Percentiles rank a stretch among this genome's conserved stretches.
phyloP scores from a whole-genome alignment of 1,140 invertebrate genomes.

The Meloidogyne exigua region DNA sequence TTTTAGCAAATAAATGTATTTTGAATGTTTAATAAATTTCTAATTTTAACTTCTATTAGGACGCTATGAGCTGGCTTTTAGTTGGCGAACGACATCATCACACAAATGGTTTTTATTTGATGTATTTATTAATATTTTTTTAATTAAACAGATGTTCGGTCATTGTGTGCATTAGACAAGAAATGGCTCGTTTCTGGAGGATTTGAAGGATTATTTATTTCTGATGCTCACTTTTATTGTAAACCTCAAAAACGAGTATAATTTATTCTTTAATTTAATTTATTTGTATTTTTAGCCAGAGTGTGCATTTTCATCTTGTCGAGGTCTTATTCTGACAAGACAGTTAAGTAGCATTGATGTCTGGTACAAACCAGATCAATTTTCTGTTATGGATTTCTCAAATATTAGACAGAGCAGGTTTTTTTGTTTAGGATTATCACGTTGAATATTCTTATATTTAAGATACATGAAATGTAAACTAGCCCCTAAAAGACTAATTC shows the following conservation, averaged over 20 bases:
- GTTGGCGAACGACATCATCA: slow-evolving; percentile 42
- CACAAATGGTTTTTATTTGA: slow-evolving; percentile 34
- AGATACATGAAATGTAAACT: neutral
- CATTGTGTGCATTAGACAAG: slow-evolving; percentile 30
- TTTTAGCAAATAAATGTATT: slow-evolving; percentile 8
- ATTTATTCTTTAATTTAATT: slow-evolving; percentile 6
- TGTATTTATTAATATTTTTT: neutral
- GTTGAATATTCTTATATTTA: neutral
- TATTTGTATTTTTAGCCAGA: slow-evolving; percentile 7
- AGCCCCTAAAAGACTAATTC: neutral
- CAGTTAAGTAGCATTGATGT: slow-evolving; percentile 5
- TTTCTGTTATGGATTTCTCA: neutral
- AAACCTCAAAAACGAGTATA: slow-evolving; percentile 19
- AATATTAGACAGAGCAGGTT: neutral
- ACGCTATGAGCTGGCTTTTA: slow-evolving; percentile 41
- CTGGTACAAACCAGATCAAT: neutral
- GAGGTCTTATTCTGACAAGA: neutral
- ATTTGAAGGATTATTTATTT: slow-evolving; percentile 45
- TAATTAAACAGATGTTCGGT: slow-evolving; percentile 39
- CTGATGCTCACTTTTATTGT: slow-evolving; percentile 11
- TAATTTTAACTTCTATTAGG: slow-evolving; percentile 27
- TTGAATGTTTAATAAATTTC: neutral
- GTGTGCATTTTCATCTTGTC: neutral
- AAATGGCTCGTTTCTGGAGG: slow-evolving; percentile 48
- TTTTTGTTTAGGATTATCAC: neutral